These are phyloP conservation scores for Oscheius sp. DNA, from an alignment of 1,140 invertebrate species.

Conservation along the genomic window DNA sequence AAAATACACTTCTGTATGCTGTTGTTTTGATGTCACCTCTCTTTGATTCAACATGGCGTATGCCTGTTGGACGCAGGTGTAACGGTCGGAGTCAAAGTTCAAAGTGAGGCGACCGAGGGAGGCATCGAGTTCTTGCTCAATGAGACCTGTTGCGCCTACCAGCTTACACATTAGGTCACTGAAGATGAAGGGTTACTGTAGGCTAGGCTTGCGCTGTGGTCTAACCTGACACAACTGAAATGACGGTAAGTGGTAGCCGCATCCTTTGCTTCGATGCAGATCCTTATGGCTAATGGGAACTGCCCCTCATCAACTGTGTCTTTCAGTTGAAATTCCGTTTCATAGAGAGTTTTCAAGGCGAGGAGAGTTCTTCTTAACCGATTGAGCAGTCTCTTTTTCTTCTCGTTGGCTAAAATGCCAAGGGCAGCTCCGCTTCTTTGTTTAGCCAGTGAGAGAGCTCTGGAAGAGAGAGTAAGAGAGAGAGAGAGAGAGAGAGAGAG, in stretches of 20 bases:
- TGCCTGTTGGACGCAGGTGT: constrained; percentile 43
- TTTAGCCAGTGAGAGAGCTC: background rate
- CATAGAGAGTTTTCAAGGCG: constrained; percentile 33
- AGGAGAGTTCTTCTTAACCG: constrained; percentile 21
- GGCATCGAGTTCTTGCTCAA: constrained; percentile 49
- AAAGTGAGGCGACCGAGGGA: constrained; percentile 44
- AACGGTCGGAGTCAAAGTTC: constrained; percentile 48
- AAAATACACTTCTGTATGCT: constrained; percentile 19
- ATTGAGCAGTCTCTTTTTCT: constrained; percentile 34
- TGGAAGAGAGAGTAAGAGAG: background rate
- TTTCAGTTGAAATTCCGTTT: constrained; percentile 33
- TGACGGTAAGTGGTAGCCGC: constrained; percentile 39
- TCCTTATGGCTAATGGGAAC: constrained; percentile 49
- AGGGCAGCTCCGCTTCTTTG: constrained; percentile 27
- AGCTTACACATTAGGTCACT: constrained; percentile 52
- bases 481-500: too few relatives aligned
- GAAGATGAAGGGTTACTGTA: constrained; percentile 11
- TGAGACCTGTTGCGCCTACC: constrained; percentile 20
- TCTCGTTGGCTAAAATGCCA: constrained; percentile 38
- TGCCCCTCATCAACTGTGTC: constrained; percentile 44
- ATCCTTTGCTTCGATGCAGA: constrained; percentile 51
- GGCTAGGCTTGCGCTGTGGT: background rate
- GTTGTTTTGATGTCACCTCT: constrained; percentile 24
- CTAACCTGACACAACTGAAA: constrained; percentile 50
- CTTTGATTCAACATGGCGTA: constrained; percentile 48